Conservation (phyloP, 2,888 invertebrate genomes). For the Exephanes ischioxanthus region DNA sequence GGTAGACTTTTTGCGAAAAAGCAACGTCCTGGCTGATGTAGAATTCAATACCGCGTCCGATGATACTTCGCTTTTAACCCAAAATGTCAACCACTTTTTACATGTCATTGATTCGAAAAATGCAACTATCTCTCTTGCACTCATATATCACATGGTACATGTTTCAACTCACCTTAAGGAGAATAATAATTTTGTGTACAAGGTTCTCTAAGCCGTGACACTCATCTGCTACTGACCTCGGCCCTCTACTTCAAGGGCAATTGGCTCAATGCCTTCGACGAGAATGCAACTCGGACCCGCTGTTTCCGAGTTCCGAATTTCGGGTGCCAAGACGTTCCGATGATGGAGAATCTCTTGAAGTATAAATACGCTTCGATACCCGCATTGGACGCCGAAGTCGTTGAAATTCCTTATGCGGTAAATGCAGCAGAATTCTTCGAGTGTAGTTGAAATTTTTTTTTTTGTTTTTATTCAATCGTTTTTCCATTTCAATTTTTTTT, state of each 20-base stretch:
- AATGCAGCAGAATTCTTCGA: slow-evolving; percentile 72
- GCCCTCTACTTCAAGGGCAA: slow-evolving; percentile 92
- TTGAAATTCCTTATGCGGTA: slow-evolving; percentile 92
- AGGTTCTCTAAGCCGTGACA: slow-evolving; percentile 85
- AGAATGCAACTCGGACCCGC: slow-evolving; percentile 85
- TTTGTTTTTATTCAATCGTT: background rate
- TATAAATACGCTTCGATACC: slow-evolving; percentile 88
- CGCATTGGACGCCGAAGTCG: slow-evolving; percentile 88
- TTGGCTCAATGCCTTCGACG: slow-evolving; percentile 90
- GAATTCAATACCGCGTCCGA: no score
- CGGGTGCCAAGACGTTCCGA: slow-evolving; percentile 87
- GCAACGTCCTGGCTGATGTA: no score
- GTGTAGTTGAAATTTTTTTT: background rate
- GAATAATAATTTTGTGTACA: background rate
- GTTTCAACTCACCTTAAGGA: background rate
- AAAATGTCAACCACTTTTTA: no score
- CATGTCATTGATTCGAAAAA: no score
- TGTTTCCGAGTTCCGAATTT: slow-evolving; percentile 89
- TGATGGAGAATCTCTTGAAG: slow-evolving; percentile 89
- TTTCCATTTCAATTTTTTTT: slow-evolving; percentile 19
- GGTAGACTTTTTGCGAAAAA: no score
- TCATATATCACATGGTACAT: no score
- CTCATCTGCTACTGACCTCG: slow-evolving; percentile 90
- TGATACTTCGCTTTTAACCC: no score
- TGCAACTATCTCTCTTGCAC: no score